These are phyloP conservation scores for Carduelis carduelis DNA, from an alignment of 2,797 vertebrate species.

Conservation along the genomic window DNA sequence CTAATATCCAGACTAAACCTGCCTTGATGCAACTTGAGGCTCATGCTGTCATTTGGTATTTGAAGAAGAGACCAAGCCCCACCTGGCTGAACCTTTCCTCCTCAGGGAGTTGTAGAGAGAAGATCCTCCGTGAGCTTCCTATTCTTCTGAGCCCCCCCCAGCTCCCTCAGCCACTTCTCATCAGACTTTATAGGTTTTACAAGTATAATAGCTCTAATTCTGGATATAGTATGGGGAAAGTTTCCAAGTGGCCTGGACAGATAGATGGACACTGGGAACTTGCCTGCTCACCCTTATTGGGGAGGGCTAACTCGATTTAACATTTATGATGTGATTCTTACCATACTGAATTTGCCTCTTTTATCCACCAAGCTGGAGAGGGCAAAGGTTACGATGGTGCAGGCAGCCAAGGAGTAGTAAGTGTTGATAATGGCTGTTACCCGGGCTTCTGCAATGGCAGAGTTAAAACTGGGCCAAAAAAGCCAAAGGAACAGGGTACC, in stretches of 20 bases:
- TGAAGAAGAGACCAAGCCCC: background rate
- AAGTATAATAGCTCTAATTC: background rate
- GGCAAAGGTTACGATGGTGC: slow-evolving; percentile 85
- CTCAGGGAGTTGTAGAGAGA: background rate
- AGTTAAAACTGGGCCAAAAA: slow-evolving; percentile 99
- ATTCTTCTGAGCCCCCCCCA: background rate
- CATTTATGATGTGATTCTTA: slow-evolving; percentile 48
- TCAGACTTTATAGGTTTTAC: background rate
- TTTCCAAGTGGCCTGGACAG: background rate
- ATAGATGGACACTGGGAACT: background rate
- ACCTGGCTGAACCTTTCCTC: background rate
- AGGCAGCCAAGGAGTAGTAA: slow-evolving; percentile 89
- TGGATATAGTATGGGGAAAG: background rate
- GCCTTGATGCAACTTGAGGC: background rate
- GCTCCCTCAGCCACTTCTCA: background rate
- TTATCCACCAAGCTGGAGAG: slow-evolving; percentile 86
- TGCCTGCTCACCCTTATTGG: background rate
- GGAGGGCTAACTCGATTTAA: accelerated
- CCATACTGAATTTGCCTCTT: slow-evolving; percentile 93
- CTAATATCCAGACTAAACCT: background rate
- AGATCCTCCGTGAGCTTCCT: background rate
- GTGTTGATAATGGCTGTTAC: slow-evolving; percentile 85
- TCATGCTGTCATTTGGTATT: background rate
- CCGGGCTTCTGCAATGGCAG: slow-evolving; percentile 75
- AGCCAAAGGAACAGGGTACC: slow-evolving; percentile 95